phyloP scores from a whole-genome alignment of 2,797 vertebrate species.

The Lithobates pipiens region DNA sequence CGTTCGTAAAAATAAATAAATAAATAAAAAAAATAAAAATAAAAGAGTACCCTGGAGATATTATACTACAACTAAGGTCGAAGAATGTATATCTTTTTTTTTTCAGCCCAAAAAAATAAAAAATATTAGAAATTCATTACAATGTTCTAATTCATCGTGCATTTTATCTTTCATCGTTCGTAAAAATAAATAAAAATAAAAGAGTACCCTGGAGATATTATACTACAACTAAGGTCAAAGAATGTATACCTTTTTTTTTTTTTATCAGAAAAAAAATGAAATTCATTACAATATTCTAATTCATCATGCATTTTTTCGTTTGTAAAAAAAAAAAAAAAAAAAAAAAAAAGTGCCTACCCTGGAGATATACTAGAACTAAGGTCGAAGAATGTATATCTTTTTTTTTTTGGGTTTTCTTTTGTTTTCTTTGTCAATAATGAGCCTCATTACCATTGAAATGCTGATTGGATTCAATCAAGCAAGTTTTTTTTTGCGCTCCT shows the following conservation, averaged over 20 bases:
- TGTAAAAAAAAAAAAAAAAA: neutral
- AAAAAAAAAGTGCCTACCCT: slow-evolving; percentile 52
- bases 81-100: slow-evolving; percentile 44
- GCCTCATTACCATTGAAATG: slow-evolving; percentile 58
- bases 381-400: slow-evolving; percentile 55
- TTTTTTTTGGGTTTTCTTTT: too few species aligned
- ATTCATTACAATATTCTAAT: too few species aligned
- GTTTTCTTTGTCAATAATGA: slow-evolving; percentile 56
- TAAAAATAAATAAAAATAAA: too few species aligned
- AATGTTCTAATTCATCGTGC: too few species aligned
- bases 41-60: slow-evolving; percentile 53
- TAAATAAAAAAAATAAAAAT: neutral
- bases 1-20: too few species aligned
- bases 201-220: slow-evolving; percentile 56
- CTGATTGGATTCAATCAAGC: slow-evolving; percentile 58
- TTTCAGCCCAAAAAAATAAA: neutral
- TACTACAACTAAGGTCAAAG: slow-evolving; percentile 53
- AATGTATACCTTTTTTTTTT: slow-evolving; percentile 42
- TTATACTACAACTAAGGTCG: slow-evolving; percentile 55
- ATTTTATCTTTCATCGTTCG: too few species aligned
- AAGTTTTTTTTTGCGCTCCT: slow-evolving; percentile 25
- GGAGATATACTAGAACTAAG: slow-evolving; percentile 56
- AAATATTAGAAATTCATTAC: too few species aligned
- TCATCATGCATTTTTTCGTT: slow-evolving; percentile 52
- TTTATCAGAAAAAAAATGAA: neutral